A percentile compares a stretch with the other conserved stretches of the same genome.
phyloP scores from a whole-genome alignment of 2,888 invertebrate species.

The Ichneumoninae sp. region DNA sequence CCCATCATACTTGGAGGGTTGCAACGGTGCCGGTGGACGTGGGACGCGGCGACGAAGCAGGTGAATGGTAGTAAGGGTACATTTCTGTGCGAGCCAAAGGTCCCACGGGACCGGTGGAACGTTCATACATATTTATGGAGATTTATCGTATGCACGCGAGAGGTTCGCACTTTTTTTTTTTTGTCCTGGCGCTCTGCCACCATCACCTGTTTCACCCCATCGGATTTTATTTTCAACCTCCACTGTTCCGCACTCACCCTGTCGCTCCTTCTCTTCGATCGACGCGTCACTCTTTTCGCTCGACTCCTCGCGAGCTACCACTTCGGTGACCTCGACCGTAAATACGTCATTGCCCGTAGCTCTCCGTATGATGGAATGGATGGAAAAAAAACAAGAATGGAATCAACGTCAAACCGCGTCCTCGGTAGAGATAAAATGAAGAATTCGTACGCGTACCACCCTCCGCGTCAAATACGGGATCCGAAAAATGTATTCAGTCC shows the following conservation, averaged over 20 bases:
- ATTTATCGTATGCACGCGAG: constrained; percentile 78
- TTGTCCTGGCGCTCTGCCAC: constrained; percentile 76
- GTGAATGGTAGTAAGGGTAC: constrained; percentile 24
- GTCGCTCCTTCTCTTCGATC: constrained; percentile 16
- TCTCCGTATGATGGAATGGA: constrained; percentile 27
- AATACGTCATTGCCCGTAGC: constrained; percentile 70
- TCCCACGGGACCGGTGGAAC: constrained; percentile 70
- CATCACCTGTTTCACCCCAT: constrained; percentile 78
- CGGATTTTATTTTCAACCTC: constrained; percentile 78
- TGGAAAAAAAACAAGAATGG: constrained; percentile 35
- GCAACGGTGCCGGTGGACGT: constrained; percentile 20
- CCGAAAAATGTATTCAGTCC: constrained; percentile 33
- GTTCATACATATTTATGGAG: constrained; percentile 79
- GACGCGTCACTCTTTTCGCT: constrained; percentile 22
- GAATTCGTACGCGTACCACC: constrained; percentile 57
- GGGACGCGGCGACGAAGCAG: constrained; percentile 23
- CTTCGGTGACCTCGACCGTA: constrained; percentile 64
- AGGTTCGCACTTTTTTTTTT: constrained; percentile 70
- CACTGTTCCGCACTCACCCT: constrained; percentile 57
- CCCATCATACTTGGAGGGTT: constrained; percentile 24
- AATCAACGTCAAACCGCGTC: constrained; percentile 62
- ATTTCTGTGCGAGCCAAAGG: constrained; percentile 62
- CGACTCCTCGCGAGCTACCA: background rate
- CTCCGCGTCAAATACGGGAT: constrained; percentile 31
- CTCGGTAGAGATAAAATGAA: constrained; percentile 14